Base-by-base conservation (phyloP, 2,888 invertebrate species). In the Aelia acuminata region DNA sequence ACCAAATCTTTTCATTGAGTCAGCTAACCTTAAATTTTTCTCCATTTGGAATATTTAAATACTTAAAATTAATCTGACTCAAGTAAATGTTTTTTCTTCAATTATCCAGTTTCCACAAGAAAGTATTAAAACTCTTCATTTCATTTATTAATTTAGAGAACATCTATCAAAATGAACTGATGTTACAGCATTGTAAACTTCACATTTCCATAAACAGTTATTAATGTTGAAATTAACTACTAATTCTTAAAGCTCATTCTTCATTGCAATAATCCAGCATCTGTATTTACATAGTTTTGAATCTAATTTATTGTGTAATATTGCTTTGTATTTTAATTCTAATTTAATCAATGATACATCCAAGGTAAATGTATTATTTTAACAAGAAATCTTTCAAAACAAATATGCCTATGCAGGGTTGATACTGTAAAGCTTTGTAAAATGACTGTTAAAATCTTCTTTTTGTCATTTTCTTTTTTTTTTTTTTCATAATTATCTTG, bases 341-440 rank as follows among this genome's bases (percentile, higher is more conserved):
- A 31, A 31, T 35, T 70, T 18, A 70, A 35, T 35, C 26, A 35
- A 70, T 31, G 35, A 70, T 18, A 70, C 63, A 70, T 35, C 63
- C 63, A 70, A 70, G 31, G 35, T 70, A 70, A 70, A 70, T 70
- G 63, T 70, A 70, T 70, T 35, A 70, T 70, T 70, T 70, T 70
- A 70, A 70, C 63, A 70, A 70, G 63, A 31, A 70, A 70, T 70
- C 20, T 15, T 70, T 70, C 31, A 70, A 70, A 70, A 70, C 31
- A 70, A 70, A 70, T 35, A 70, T 70, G 63, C 63, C 63, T 70
- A 35, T 35, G 35, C 63, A 70, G 63, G 63, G 63, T 70, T 70
- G 63, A 31, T 70, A 31, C 35, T 70, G 31, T 70, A 70, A 26
- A 63, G 63, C 63, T 35, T 70, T 20, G 35, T 70, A 70, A 70